These are phyloP conservation scores for Cyanistes caeruleus DNA, from an alignment of 2,113 vertebrate genomes.

Conservation along the genomic window DNA sequence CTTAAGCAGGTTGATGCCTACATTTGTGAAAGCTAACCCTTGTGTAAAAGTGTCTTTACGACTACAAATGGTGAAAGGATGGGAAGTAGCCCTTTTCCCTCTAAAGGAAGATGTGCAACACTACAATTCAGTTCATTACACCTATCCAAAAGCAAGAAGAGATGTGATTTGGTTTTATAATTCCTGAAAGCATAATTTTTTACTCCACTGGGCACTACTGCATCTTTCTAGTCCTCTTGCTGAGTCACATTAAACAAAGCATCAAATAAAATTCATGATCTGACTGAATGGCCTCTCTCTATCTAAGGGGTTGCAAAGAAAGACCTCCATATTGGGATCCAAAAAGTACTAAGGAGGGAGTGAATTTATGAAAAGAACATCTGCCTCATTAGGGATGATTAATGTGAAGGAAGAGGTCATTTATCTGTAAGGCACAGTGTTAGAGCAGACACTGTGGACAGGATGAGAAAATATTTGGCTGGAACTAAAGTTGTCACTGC, in stretches of 20 bases:
- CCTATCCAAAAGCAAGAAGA: neutral
- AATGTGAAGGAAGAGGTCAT: constrained; percentile 5
- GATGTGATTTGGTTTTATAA: neutral
- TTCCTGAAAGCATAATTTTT: neutral
- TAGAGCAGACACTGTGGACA: neutral
- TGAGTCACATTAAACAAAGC: neutral
- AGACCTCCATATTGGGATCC: neutral
- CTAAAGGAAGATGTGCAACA: neutral
- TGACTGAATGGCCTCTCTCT: neutral
- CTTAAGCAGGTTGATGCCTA: neutral
- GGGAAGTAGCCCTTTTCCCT: neutral
- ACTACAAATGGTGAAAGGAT: neutral
- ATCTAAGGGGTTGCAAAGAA: neutral
- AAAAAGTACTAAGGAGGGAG: neutral
- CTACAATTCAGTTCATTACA: neutral
- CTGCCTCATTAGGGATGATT: constrained; percentile 23
- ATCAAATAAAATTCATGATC: neutral
- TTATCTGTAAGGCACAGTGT: neutral
- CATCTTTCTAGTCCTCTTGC: neutral
- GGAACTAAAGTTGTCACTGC: neutral
- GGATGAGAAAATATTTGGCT: neutral
- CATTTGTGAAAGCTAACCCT: neutral
- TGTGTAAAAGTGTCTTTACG: neutral
- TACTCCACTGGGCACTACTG: neutral
- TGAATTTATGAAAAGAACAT: neutral